Evolutionary conservation across 2,888 invertebrate species (phyloP), one percentile per base, ranked within the genome.

Genomic region (Troilus luridus): DNA sequence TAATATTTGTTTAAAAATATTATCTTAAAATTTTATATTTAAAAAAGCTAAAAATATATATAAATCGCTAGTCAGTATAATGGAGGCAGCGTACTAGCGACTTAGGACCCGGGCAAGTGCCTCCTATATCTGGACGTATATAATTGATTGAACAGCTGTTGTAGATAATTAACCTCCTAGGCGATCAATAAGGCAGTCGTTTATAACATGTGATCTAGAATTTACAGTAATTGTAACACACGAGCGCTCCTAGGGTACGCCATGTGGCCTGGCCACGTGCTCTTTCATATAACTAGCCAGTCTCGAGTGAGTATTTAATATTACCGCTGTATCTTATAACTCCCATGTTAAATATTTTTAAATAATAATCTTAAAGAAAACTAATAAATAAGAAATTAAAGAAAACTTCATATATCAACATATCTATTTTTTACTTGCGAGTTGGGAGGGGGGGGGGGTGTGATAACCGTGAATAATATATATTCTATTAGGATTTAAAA

Each of bases 81-180:
- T 6, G 19, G 67, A 67, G 67, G 67, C 67, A 67, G 24, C 24
- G 24, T 6, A 21, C 0, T 64, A 60, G 14, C 60, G 64, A 67
- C 24, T 67, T 24, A 3, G 24, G 11, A 27, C 9, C 11, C 6
- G 2, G 24, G 27, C 54, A 81, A 81, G 81, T 81, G 81, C 81
- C 81, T 81, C 81, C 41, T 81, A 21, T 81, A 41, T 81, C 54
- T 10, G 41, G 41, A 41, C 41, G 41, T 41, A 41, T 5, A 19
- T 81, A 81, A 81, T 56, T 56, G 81, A 81, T 58, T 58, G 12
- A n/a, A 85, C 85, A 85, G 56, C 85, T 85, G 56, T 17, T 27
- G 17, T 27, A 77, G 72, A 77, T 41, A 77, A 77, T 77, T 77
- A 17, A n/a, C 0, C 85, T 85, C 12, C 85, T 85, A 56, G 11